Percentiles rank a stretch among this genome's conserved stretches.
These are phyloP conservation scores for Takifugu bimaculatus DNA, from an alignment of 2,113 vertebrate genomes.

Conservation along the genomic window DNA sequence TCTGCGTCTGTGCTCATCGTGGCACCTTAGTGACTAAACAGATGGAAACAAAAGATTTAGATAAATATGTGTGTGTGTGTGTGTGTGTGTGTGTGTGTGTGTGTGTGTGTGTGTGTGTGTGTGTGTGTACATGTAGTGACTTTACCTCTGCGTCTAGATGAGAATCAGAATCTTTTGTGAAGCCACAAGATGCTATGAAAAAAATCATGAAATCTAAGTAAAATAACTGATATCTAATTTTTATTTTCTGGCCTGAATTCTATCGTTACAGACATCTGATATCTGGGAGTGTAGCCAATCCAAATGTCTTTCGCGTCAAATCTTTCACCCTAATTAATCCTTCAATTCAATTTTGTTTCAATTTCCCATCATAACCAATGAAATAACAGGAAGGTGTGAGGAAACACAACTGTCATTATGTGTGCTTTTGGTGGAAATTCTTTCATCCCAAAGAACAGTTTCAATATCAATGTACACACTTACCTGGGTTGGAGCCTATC, in stretches of 20 bases:
- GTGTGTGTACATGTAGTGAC: neutral
- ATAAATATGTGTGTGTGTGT: too few relatives aligned
- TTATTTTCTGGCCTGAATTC: neutral
- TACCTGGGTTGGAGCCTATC: slow-evolving; percentile 36
- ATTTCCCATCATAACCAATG: neutral
- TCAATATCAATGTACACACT: slow-evolving; percentile 9
- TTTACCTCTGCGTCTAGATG: slow-evolving; percentile 24
- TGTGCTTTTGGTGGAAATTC: neutral
- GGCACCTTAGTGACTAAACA: slow-evolving; percentile 32
- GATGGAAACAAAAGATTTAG: neutral
- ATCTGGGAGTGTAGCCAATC: neutral
- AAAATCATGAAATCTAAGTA: neutral
- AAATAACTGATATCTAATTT: neutral
- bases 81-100: too few relatives aligned
- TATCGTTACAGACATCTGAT: neutral
- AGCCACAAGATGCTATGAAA: slow-evolving; percentile 12
- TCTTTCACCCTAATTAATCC: neutral
- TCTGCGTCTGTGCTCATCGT: slow-evolving; percentile 46
- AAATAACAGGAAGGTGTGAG: neutral
- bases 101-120: too few relatives aligned
- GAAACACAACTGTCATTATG: neutral
- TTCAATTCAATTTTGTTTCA: neutral
- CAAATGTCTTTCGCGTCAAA: neutral
- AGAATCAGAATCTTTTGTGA: neutral
- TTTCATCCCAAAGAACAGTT: neutral